phyloP scores from a whole-genome alignment of 2,113 vertebrate species.

The Sarotherodon lohbergeri region DNA sequence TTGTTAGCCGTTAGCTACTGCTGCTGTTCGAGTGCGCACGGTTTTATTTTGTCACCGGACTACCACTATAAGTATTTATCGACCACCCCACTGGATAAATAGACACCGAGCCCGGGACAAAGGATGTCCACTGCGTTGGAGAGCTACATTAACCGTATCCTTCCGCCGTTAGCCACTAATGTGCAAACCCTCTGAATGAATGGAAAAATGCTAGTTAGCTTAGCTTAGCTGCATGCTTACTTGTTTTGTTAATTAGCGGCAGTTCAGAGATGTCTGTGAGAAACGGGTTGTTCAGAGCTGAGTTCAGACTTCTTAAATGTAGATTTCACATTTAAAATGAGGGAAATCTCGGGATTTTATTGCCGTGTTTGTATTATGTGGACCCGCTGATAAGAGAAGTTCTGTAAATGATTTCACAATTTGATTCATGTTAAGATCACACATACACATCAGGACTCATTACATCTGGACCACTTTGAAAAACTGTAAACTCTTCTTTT shows the following conservation, averaged over 20 bases:
- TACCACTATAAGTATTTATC: not conserved
- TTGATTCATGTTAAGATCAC: not conserved
- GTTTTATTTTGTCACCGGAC: not conserved
- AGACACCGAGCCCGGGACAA: not conserved
- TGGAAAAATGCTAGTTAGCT: not conserved
- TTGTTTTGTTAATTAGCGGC: not conserved
- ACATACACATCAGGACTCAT: not conserved
- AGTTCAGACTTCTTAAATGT: not conserved
- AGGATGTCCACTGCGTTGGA: conserved; percentile 77
- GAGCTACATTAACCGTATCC: conserved; percentile 81
- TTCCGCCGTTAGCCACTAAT: conserved; percentile 21
- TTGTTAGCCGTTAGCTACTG: not conserved
- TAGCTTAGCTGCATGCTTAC: not conserved
- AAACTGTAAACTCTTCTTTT: not conserved
- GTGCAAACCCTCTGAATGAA: conserved; percentile 23
- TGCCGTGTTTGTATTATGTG: not conserved
- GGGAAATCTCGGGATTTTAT: not conserved
- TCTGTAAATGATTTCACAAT: not conserved
- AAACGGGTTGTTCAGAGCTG: not conserved
- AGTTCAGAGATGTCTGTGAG: not conserved
- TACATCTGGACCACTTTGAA: not conserved
- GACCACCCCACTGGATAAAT: not conserved
- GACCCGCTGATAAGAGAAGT: not conserved
- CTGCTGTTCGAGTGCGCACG: not conserved
- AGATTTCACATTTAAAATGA: not conserved